Conservation (phyloP, 1,140 invertebrate genomes). For the Brachionus rotundiformis region DNA sequence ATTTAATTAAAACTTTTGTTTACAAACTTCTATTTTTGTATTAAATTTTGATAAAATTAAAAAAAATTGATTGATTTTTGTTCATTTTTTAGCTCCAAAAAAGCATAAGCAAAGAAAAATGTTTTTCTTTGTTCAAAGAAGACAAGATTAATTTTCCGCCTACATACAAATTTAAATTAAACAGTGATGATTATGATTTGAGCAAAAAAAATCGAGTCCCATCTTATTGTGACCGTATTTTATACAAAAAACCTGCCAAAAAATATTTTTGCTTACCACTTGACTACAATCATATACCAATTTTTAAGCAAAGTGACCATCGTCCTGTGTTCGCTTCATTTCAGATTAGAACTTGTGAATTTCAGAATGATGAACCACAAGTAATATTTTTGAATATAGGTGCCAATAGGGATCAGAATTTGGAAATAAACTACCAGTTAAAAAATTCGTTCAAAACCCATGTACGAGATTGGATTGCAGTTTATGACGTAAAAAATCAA, state of each 20-base stretch:
- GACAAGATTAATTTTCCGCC: conserved; percentile 19
- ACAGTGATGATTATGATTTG: conserved; percentile 34
- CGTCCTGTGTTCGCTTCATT: conserved; percentile 14
- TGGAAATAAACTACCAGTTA: conserved; percentile 19
- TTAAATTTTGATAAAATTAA: too few relatives aligned
- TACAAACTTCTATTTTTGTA: not conserved
- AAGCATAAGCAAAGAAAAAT: conserved; percentile 49
- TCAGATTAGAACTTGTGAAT: conserved; percentile 21
- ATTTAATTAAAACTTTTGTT: too few relatives aligned
- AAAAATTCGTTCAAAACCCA: not conserved
- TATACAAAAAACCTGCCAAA: conserved; percentile 27
- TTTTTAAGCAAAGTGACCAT: conserved; percentile 48
- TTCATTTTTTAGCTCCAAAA: conserved; percentile 7
- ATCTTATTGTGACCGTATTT: conserved; percentile 35
- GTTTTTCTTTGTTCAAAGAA: conserved; percentile 47
- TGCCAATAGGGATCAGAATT: conserved; percentile 14
- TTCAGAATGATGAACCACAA: not conserved
- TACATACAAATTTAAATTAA: conserved; percentile 34
- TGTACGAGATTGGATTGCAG: conserved; percentile 12
- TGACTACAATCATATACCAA: conserved; percentile 3
- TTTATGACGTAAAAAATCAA: conserved; percentile 27
- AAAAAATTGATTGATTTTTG: not conserved
- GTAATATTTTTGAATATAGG: not conserved
- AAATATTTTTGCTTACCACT: not conserved
- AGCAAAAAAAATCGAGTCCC: conserved; percentile 30